Base-by-base conservation (phyloP, 2,888 invertebrate species). In the Agrotis clavis region DNA sequence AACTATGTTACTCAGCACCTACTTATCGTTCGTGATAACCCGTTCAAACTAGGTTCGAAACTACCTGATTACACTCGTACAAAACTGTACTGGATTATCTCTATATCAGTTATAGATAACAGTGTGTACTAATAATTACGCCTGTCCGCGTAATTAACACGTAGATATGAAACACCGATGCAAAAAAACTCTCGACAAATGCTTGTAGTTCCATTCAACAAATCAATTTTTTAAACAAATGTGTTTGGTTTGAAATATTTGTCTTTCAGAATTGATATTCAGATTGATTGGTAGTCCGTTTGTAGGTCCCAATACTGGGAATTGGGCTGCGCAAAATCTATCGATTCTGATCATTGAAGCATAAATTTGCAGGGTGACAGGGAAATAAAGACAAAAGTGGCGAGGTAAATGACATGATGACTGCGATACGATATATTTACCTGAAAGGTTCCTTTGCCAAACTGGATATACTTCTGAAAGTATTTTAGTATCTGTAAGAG, bases 1-100 rank as follows among this genome's bases (percentile, higher is more conserved):
- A 87, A 89, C 79, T 82, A 84, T 86, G 85, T 85, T 84, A 84
- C 81, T 84, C 74, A 73, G 73, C 54, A 67, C 68, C 83, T 67
- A 69, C 61, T 71, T 86, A 85, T 86, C 85, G 72, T 66, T 65
- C 19, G 63, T 76, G 85, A 87, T 86, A 86, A 83, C 77, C 71
- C 71, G 80, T 86, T 84, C 79, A 79, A 81, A 86, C 79, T 85
- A 82, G 83, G 85, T 77, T 83, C 78, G 76, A 79, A 88, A 85
- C 78, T 85, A 84, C 82, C 79, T 76, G 88, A 89, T 89, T 86
- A 81, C 81, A 67, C 80, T 86, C 77, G 73, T 83, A 83, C 75
- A 81, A 90, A 91, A 79, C 74, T 73, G 71, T 71, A 74, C 63
- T n/a, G 54, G 71, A 75, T 79, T 76, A 82, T 82, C 79, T 60